These are phyloP conservation scores for Perca schrenkii DNA, from an alignment of 2,113 vertebrate genomes.

Conservation along the genomic window DNA sequence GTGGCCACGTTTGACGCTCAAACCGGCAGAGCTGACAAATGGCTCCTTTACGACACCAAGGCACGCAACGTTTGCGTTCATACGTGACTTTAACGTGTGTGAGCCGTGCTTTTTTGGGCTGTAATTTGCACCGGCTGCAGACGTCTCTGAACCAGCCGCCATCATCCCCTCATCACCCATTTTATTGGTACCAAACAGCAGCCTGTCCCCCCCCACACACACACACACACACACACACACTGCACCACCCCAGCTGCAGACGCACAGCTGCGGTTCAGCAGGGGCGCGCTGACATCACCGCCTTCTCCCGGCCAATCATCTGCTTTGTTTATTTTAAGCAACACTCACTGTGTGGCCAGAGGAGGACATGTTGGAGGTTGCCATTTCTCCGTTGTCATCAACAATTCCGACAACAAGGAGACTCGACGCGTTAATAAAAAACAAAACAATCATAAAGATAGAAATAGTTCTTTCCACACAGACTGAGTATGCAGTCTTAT, in stretches of 20 bases:
- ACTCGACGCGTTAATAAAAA: neutral
- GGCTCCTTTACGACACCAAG: neutral
- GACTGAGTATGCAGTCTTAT: too few relatives aligned
- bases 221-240: constrained; percentile 24
- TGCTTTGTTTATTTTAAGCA: constrained; percentile 62
- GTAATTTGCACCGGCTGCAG: neutral
- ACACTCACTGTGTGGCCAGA: constrained; percentile 7
- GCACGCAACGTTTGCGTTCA: neutral
- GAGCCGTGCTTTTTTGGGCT: neutral
- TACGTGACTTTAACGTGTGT: neutral
- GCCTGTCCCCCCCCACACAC: neutral
- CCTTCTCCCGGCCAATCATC: constrained; percentile 53
- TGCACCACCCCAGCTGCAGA: constrained; percentile 58
- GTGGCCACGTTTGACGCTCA: constrained; percentile 41
- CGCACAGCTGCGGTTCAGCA: constrained; percentile 53
- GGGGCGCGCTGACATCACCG: constrained; percentile 65
- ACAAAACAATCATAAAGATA: too few relatives aligned
- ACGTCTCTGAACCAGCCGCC: constrained; percentile 3
- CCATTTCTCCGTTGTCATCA: neutral
- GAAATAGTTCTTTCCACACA: too few relatives aligned
- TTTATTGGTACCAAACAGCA: constrained; percentile 9
- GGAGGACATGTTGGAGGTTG: neutral
- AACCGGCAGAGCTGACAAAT: neutral
- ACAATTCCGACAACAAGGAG: neutral
- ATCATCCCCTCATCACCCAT: neutral